Conservation (phyloP, 2,888 invertebrate genomes). For the Idaea straminata region DNA sequence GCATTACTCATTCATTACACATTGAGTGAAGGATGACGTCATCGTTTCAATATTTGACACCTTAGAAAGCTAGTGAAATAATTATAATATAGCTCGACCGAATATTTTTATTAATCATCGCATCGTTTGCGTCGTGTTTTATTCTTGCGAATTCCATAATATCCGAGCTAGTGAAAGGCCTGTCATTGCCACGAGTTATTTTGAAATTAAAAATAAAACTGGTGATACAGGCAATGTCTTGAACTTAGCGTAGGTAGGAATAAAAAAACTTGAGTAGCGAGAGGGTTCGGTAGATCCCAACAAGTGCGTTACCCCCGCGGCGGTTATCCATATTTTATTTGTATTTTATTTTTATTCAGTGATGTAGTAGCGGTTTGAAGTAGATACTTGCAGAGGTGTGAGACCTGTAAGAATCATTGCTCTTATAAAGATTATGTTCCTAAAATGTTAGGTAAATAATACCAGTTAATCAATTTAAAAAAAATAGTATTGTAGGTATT, state of each 20-base stretch:
- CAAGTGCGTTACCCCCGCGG: conserved; percentile 79
- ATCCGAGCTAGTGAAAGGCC: conserved; percentile 58
- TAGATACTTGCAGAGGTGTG: conserved; percentile 19
- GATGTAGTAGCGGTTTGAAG: neutral
- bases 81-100: neutral
- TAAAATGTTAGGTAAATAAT: too few species aligned
- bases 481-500: conserved; percentile 2
- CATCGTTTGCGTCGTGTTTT: conserved; percentile 7
- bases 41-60: neutral
- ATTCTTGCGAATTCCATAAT: conserved; percentile 24
- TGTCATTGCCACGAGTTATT: conserved; percentile 54
- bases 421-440: too few species aligned
- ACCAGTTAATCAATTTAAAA: too few species aligned
- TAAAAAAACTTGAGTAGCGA: conserved; percentile 58
- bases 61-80: neutral
- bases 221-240: conserved; percentile 68
- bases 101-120: conserved; percentile 15
- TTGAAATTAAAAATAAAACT: conserved; percentile 63
- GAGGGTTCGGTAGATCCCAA: conserved; percentile 57
- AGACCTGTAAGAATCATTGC: neutral
- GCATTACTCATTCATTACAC: neutral
- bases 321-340: conserved; percentile 53
- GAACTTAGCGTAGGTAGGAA: conserved; percentile 57
- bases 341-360: conserved; percentile 59
- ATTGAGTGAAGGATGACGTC: neutral